phyloP scores from a whole-genome alignment of 2,113 vertebrate species.

The Lophura nycthemera region DNA sequence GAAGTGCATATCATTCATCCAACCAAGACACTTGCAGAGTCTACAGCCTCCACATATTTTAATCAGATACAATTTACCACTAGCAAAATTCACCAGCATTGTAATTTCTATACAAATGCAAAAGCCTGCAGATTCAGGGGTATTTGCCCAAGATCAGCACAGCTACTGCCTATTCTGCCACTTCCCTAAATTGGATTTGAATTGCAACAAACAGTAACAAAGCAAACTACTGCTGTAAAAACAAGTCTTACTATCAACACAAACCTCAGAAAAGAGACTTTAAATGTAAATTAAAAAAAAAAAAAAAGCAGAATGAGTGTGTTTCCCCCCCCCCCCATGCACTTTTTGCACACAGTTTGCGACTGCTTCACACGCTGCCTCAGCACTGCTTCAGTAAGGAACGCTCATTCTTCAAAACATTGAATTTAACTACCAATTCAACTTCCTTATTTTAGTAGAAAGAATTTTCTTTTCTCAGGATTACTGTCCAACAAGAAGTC shows the following conservation, averaged over 20 bases:
- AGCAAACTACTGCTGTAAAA: neutral
- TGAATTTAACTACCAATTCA: neutral
- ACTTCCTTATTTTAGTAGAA: conserved; percentile 18
- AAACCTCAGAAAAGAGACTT: neutral
- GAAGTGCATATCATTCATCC: accelerated
- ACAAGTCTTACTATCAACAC: neutral
- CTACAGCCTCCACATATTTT: neutral
- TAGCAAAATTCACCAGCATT: neutral
- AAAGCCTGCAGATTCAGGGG: neutral
- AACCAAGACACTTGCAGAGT: neutral
- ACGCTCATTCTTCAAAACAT: neutral
- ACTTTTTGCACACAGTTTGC: neutral
- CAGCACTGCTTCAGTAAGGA: neutral
- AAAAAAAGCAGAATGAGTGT: neutral
- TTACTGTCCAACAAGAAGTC: neutral
- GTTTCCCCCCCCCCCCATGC: neutral
- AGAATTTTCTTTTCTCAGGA: neutral
- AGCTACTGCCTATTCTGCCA: neutral
- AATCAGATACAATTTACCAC: neutral
- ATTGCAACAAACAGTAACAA: neutral
- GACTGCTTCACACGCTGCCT: neutral
- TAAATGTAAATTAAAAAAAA: neutral
- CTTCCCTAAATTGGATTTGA: neutral
- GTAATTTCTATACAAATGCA: neutral
- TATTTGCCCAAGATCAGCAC: neutral